These are phyloP conservation scores for Odontamblyopus lacepedii DNA, from an alignment of 2,797 vertebrate genomes.

Conservation along the genomic window DNA sequence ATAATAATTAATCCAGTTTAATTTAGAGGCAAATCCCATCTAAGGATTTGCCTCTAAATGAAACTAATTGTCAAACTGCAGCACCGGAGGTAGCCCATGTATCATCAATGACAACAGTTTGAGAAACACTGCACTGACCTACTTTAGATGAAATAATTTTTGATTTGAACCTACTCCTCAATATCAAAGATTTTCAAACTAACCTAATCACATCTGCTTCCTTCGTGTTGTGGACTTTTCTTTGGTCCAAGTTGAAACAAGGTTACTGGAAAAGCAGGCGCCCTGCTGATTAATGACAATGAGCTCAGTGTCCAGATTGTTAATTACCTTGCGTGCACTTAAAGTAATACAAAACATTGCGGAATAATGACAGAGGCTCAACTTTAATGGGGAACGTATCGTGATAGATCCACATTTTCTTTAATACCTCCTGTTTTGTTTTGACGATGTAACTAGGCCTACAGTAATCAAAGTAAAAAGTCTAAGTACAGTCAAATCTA, in stretches of 20 bases:
- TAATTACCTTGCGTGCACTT: constrained; percentile 1
- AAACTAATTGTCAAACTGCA: too few relatives aligned
- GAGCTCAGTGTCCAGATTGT: constrained; percentile 42
- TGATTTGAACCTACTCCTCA: not conserved
- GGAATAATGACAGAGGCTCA: constrained; percentile 8
- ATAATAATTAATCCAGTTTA: too few relatives aligned
- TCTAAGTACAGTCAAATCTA: not conserved
- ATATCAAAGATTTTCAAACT: constrained; percentile 1
- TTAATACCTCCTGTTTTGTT: not conserved
- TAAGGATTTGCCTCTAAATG: too few relatives aligned
- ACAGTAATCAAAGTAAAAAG: not conserved
- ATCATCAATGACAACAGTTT: too few relatives aligned
- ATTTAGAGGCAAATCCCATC: too few relatives aligned
- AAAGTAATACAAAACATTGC: constrained; percentile 30
- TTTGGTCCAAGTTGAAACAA: constrained; percentile 40
- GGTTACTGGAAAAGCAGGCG: constrained; percentile 51
- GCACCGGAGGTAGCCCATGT: too few relatives aligned
- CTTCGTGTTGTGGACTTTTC: not conserved
- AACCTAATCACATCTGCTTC: constrained; percentile 9
- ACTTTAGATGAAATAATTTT: not conserved
- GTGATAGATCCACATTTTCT: not conserved
- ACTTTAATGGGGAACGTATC: not conserved
- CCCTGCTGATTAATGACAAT: constrained; percentile 58
- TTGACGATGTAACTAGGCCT: not conserved
- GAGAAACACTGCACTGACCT: too few relatives aligned